Evolutionary conservation across 2,888 invertebrate species (phyloP).

Genomic region (Chironomus riparius): DNA sequence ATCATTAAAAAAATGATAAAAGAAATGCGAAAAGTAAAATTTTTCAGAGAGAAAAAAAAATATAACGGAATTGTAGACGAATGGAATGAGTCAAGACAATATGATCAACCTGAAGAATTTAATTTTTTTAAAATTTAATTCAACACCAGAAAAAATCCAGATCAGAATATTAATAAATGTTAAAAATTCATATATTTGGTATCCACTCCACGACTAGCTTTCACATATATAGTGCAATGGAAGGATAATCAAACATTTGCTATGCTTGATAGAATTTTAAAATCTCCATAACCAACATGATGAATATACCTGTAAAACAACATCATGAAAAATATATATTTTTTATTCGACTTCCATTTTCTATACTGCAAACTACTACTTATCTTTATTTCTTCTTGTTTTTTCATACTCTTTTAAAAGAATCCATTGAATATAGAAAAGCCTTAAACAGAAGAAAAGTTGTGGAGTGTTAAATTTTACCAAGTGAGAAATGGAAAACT

Average conservation of each 20-base stretch:
- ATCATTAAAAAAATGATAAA: too few species aligned
- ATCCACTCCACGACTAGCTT: not conserved
- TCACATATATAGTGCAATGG: not conserved
- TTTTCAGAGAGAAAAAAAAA: too few species aligned
- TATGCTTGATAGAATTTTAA: slow-evolving; percentile 4
- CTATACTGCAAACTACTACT: not conserved
- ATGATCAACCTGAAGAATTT: not conserved
- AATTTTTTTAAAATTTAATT: not conserved
- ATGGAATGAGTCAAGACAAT: too few species aligned
- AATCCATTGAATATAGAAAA: too few species aligned
- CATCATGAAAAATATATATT: slow-evolving; percentile 15
- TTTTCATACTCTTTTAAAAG: too few species aligned
- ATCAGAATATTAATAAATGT: not conserved
- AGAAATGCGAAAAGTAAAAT: too few species aligned
- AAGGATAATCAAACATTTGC: not conserved
- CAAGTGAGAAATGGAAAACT: too few species aligned
- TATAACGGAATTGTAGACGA: too few species aligned
- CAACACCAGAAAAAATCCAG: not conserved
- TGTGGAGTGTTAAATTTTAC: too few species aligned
- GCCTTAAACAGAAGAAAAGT: too few species aligned
- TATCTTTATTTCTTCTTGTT: not conserved
- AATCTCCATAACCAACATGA: slow-evolving; percentile 13
- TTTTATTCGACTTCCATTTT: not conserved
- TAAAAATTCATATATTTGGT: not conserved
- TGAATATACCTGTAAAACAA: slow-evolving; percentile 19